Evolutionary conservation across 2,113 vertebrate genomes (phyloP), one percentile per base, ranked within the genome.

Genomic region (Prionailurus bengalensis): DNA sequence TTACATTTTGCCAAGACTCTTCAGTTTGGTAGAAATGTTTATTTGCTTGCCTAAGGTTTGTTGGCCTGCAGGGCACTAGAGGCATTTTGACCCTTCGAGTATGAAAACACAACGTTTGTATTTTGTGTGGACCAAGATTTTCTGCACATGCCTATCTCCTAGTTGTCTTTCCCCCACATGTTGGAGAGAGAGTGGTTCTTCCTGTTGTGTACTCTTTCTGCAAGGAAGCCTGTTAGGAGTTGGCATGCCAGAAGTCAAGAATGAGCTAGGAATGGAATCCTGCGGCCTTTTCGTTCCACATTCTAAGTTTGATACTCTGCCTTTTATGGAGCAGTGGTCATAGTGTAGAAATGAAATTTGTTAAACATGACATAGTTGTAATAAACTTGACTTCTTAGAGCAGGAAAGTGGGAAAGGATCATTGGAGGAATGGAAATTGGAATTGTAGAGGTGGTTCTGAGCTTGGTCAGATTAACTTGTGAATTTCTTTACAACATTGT

Each of bases 261-360:
- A 97, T 86, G 94, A 96, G 81, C 81, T 70, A 23, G 90, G 95
- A 97, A 94, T 97, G 97, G 90, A 97, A 96, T 97, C 97, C 90
- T 39, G 79, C 39, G 90, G 71, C 90, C 92, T 97, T 95, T 74
- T 89, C 68, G 88, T 68, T 94, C 94, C 88, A 93, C 95, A 78
- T 97, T 97, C 97, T 97, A 45, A 97, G 93, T 95, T 83, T 95
- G 96, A 91, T 95, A 68, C 98, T 97, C 33, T 96, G 95, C 97
- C 98, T 98, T 98, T 98, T 98, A 96, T 97, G 95, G 96, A 89
- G 93, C 89, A 97, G 94, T 92, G 93, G 95, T 97, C 97, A 96
- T 85, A 91, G 88, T 90, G 63, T 45, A 97, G 91, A 98, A 94
- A 95, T 90, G 95, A 96, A 92, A 94, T 97, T 96, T 95, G 97